A percentile compares a stretch with the other conserved stretches of the same genome.
Evolutionary conservation across 2,797 vertebrate genomes (phyloP).

Genomic region (Masticophis lateralis): DNA sequence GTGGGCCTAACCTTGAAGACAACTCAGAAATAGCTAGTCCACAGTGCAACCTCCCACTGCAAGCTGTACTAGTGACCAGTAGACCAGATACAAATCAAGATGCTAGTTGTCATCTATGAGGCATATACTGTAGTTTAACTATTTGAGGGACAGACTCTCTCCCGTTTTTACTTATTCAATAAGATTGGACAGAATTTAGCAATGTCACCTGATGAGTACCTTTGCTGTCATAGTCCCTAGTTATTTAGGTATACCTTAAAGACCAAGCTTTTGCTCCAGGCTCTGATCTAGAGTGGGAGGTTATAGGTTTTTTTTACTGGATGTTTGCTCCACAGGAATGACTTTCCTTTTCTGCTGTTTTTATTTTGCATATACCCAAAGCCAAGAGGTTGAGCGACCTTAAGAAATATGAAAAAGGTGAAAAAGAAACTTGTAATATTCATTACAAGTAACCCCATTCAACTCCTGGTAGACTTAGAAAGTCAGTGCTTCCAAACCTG

Average conservation of each 20-base stretch:
- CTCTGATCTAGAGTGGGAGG: not conserved
- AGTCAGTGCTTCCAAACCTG: not conserved
- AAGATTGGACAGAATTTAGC: not conserved
- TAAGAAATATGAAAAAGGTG: not conserved
- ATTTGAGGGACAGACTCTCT: not conserved
- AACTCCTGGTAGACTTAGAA: not conserved
- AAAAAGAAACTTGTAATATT: not conserved
- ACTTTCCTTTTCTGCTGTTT: not conserved
- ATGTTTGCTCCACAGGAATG: not conserved
- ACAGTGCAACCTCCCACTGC: not conserved
- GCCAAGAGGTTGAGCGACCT: not conserved
- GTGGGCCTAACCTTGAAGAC: not conserved
- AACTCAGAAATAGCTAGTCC: not conserved
- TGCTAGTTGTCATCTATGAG: not conserved
- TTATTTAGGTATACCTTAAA: not conserved
- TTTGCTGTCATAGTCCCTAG: not conserved
- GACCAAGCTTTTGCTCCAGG: not conserved
- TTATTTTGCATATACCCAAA: not conserved
- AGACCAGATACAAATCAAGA: not conserved
- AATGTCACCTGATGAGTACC: not conserved
- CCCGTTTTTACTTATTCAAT: not conserved
- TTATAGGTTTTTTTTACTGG: not conserved
- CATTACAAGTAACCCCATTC: no score
- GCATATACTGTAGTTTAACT: not conserved
- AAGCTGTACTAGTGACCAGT: not conserved